phyloP scores from a whole-genome alignment of 2,888 invertebrate species.

The Nephrotoma guestfalica region DNA sequence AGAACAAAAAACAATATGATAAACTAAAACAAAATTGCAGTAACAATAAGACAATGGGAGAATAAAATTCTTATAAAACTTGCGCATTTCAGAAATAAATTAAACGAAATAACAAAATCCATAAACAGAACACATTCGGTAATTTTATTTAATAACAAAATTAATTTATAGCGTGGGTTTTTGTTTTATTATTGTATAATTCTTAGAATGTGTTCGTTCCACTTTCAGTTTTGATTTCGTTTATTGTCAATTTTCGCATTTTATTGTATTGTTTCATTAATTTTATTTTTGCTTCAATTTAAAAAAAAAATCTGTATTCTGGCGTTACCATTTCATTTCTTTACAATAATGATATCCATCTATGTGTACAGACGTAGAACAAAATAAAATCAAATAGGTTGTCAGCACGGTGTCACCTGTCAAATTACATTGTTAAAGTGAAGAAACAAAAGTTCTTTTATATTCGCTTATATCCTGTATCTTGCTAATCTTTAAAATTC shows the following conservation, averaged over 20 bases:
- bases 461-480: not conserved
- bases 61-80: not conserved
- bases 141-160: not conserved
- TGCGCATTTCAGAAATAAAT: not conserved
- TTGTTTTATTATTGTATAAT: not conserved
- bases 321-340: not conserved
- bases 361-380: not conserved
- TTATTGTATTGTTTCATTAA: not conserved
- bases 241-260: not conserved
- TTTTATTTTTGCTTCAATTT: not conserved
- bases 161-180: not conserved
- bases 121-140: not conserved
- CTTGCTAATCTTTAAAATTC: not conserved
- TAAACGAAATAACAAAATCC: not conserved
- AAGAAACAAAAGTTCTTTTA: not conserved
- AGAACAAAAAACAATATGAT: not conserved
- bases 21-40: not conserved
- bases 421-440: not conserved
- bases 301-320: not conserved
- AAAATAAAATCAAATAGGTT: not conserved
- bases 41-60: not conserved
- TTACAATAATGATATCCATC: not conserved
- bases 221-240: not conserved
- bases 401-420: not conserved
- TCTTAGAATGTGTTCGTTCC: not conserved